Percentiles rank a stretch among this genome's conserved stretches.
phyloP scores from a whole-genome alignment of 2,888 invertebrate genomes.

The Nemotelus pantherinus region DNA sequence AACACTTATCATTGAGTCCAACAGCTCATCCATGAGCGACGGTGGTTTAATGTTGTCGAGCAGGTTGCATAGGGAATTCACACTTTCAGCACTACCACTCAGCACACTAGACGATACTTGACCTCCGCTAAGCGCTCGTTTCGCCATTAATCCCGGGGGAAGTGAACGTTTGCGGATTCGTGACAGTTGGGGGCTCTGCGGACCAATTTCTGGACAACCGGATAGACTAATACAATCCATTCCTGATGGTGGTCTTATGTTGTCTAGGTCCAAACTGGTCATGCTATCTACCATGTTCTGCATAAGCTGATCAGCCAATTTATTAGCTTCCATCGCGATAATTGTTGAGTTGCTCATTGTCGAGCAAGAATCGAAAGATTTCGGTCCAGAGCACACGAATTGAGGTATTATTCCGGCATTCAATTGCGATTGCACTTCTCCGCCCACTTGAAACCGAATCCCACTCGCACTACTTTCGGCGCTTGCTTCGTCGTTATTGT shows the following conservation, averaged over 20 bases:
- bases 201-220: slow-evolving; percentile 66
- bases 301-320: slow-evolving; percentile 70
- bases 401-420: slow-evolving; percentile 39
- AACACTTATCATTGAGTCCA: slow-evolving; percentile 86
- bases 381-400: slow-evolving; percentile 54
- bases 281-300: slow-evolving; percentile 69
- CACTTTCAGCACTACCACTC: slow-evolving; percentile 73
- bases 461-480: slow-evolving; percentile 50
- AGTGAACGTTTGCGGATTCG: slow-evolving; percentile 74
- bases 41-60: slow-evolving; percentile 86
- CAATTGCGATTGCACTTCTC: slow-evolving; percentile 57
- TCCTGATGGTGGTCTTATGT: slow-evolving; percentile 80
- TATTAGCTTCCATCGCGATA: slow-evolving; percentile 80
- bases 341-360: slow-evolving; percentile 76
- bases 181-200: slow-evolving; percentile 58
- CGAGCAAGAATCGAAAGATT: slow-evolving; percentile 68
- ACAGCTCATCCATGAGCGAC: slow-evolving; percentile 78
- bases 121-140: slow-evolving; percentile 67
- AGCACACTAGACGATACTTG: slow-evolving; percentile 59
- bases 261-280: slow-evolving; percentile 76
- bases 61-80: slow-evolving; percentile 69
- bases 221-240: slow-evolving; percentile 74
- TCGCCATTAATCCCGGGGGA: slow-evolving; percentile 76
- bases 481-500: slow-evolving; percentile 10
- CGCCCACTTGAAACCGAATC: slow-evolving; percentile 60